Evolutionary conservation across 2,888 invertebrate genomes (phyloP).

Genomic region (Thecophora atra): DNA sequence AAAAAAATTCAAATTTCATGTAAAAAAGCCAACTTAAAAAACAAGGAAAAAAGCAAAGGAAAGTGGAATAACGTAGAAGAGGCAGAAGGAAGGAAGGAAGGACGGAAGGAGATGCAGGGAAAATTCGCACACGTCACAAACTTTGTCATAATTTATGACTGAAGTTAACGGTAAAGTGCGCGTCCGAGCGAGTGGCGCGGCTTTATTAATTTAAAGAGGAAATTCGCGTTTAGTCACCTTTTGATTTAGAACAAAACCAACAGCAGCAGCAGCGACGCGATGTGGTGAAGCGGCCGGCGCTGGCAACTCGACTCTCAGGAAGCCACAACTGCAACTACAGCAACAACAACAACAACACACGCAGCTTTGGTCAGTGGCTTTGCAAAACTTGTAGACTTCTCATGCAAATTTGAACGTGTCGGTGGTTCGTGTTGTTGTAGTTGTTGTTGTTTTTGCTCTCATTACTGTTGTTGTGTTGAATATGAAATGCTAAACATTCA

Average conservation of each 20-base stretch:
- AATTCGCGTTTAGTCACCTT: slow-evolving; percentile 64
- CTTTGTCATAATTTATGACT: slow-evolving; percentile 55
- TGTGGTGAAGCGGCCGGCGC: not conserved
- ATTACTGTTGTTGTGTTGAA: not conserved
- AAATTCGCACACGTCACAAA: slow-evolving; percentile 52
- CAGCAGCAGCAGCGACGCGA: slow-evolving; percentile 8
- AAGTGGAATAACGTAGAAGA: not conserved
- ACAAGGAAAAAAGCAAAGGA: slow-evolving; percentile 2
- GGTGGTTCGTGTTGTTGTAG: not conserved
- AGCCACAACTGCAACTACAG: slow-evolving; percentile 35
- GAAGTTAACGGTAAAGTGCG: slow-evolving; percentile 53
- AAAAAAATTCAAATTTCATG: no score
- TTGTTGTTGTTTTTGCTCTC: slow-evolving; percentile 1
- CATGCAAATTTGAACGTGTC: slow-evolving; percentile 7
- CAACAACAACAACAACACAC: slow-evolving; percentile 21
- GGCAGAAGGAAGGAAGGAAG: slow-evolving; percentile 43
- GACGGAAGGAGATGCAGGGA: no score
- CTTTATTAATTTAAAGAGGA: slow-evolving; percentile 64
- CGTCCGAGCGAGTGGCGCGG: slow-evolving; percentile 40
- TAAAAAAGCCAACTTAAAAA: no score
- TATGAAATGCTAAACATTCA: not conserved
- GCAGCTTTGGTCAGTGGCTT: not conserved
- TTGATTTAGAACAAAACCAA: slow-evolving; percentile 42
- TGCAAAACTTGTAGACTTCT: slow-evolving; percentile 26
- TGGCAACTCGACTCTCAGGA: slow-evolving; percentile 20